Conservation (phyloP, 2,113 vertebrate species). For the Istiophorus platypterus region DNA sequence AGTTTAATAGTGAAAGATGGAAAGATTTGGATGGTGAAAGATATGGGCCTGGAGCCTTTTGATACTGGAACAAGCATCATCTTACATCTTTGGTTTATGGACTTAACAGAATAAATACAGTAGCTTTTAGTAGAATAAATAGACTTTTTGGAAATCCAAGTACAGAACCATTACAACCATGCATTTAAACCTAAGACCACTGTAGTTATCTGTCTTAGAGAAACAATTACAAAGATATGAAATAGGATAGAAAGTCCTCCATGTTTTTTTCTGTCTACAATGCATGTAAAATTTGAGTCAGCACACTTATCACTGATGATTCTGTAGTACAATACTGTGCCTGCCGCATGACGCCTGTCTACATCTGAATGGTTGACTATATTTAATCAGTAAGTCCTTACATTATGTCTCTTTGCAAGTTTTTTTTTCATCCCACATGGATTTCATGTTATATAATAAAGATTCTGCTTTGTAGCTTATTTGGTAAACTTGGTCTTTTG, state of each 20-base stretch:
- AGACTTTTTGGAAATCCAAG: constrained; percentile 14
- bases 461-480: constrained; percentile 5
- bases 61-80: constrained; percentile 8
- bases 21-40: constrained; percentile 34
- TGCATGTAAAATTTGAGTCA: constrained; percentile 10
- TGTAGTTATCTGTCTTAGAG: not conserved
- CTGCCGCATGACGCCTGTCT: constrained; percentile 41
- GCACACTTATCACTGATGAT: constrained; percentile 28
- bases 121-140: constrained; percentile 24
- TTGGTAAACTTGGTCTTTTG: constrained; percentile 15
- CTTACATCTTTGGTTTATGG: constrained; percentile 10
- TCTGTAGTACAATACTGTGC: constrained; percentile 15
- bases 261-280: constrained; percentile 12
- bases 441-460: constrained; percentile 17
- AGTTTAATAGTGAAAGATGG: constrained; percentile 24
- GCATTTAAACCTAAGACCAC: not conserved
- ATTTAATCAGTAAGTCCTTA: constrained; percentile 34
- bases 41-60: not conserved
- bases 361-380: constrained; percentile 29
- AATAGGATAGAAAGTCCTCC: not conserved
- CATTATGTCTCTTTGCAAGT: constrained; percentile 2
- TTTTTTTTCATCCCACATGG: constrained; percentile 13
- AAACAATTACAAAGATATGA: constrained; percentile 22
- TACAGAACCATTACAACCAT: not conserved
- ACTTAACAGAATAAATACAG: constrained; percentile 27